Conservation (phyloP, 2,888 invertebrate genomes). For the Arrhopalites spinosus region DNA sequence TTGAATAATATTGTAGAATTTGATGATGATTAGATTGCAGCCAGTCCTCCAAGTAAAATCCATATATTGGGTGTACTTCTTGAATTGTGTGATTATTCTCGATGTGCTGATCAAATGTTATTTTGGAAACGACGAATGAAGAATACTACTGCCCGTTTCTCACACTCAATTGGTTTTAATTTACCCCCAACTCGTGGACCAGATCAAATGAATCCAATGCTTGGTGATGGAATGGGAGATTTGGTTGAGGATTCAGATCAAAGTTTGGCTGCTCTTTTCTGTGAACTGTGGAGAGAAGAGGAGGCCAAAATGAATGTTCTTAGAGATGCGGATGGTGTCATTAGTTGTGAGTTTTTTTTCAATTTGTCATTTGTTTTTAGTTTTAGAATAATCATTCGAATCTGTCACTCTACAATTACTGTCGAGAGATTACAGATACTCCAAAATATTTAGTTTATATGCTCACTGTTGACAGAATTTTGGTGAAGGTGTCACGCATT, state of each 20-base stretch:
- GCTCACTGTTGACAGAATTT: no score
- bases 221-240: conserved; percentile 42
- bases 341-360: conserved; percentile 50
- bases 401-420: no score
- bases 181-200: background rate
- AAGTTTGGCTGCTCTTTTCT: conserved; percentile 46
- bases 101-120: conserved; percentile 51
- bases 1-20: background rate
- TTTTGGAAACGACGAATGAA: conserved; percentile 44
- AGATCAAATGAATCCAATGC: background rate
- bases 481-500: no score
- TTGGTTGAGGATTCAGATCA: conserved; percentile 34
- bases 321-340: conserved; percentile 48
- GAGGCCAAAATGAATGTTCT: conserved; percentile 46
- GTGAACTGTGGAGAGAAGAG: conserved; percentile 52
- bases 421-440: no score
- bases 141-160: conserved; percentile 27
- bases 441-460: no score
- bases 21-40: conserved; percentile 41
- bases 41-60: conserved; percentile 40
- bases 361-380: no score
- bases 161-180: conserved; percentile 34
- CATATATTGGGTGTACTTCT: conserved; percentile 47
- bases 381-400: no score
- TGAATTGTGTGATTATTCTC: conserved; percentile 50